Base-by-base conservation (phyloP, 2,797 vertebrate genomes). In the Sebastes steindachneri region DNA sequence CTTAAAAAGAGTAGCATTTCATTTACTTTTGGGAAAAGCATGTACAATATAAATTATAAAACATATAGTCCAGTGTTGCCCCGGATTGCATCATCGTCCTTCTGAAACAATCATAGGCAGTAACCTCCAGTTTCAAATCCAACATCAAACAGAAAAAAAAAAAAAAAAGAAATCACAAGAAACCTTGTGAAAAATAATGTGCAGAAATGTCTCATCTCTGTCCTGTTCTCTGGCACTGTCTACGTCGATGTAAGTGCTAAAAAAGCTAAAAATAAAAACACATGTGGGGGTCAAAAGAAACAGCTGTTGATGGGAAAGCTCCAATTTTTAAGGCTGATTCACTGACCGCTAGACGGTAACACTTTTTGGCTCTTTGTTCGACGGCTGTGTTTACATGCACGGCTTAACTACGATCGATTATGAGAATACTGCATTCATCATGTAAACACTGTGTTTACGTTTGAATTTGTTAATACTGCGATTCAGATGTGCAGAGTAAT, bases 21-120 rank as follows among this genome's bases (percentile, higher is more conserved):
- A 83, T 82, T 70, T 70, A 88, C 67, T 77, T 88, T 84, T 86
- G 79, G 71, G 71, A 72, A 91, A 89, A 92, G 79, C 73, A 86
- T 76, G 48, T 88, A 88, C 73, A 89, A 84, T 77, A 90, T 89
- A 94, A 93, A 87, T 88, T 87, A 90, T 72, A 93, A 87, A 83
- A 89, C 80, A 96, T 88, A 89, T 89, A 91, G 91, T 96, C 95
- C 95, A 96, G 95, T 96, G 95, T 96, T 28, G 80, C 82, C 82
- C 88, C 63, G 2, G 85, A 88, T 83, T 88, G 86, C 65, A 70
- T 88, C 82, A 67, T 81, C 35, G 62, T 77, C 72, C 79, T 64
- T 86, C 72, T 75, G 87, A 92, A 93, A 93, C 89, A 91, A 91
- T 92, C 91, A 79, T 83, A 80, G 89, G 91, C 88, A 86, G 64